phyloP scores from a whole-genome alignment of 2,113 vertebrate species.

The Equus przewalskii region DNA sequence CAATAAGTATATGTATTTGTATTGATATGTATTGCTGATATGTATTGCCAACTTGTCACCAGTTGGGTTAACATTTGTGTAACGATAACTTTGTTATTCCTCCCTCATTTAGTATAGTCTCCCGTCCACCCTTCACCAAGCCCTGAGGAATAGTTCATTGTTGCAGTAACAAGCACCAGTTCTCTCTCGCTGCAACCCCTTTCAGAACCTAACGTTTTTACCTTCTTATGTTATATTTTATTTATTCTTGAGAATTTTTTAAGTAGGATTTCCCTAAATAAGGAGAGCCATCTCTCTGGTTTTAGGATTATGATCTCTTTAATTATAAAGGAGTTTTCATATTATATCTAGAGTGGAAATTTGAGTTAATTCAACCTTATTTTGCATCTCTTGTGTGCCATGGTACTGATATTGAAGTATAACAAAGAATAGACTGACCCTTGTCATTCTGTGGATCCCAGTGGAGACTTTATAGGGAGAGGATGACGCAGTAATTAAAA shows the following conservation, averaged over 20 bases:
- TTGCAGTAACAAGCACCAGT: not conserved
- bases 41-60: conserved; percentile 72
- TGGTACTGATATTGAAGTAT: not conserved
- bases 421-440: not conserved
- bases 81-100: conserved; percentile 66
- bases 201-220: conserved; percentile 14
- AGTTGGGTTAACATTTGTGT: conserved; percentile 61
- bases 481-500: not conserved
- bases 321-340: conserved; percentile 47
- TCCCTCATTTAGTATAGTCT: not conserved
- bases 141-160: not conserved
- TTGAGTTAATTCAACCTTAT: not conserved
- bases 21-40: not conserved
- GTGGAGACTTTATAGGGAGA: not conserved
- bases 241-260: conserved; percentile 45
- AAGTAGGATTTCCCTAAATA: conserved; percentile 7
- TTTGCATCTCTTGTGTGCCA: not conserved
- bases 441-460: not conserved
- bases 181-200: conserved; percentile 8
- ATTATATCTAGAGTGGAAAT: not conserved
- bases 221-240: conserved; percentile 30
- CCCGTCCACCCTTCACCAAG: not conserved
- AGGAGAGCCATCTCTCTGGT: not conserved
- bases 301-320: not conserved
- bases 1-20: not conserved